Evolutionary conservation across 2,113 vertebrate genomes (phyloP).

Genomic region (Falcunculus frontatus): DNA sequence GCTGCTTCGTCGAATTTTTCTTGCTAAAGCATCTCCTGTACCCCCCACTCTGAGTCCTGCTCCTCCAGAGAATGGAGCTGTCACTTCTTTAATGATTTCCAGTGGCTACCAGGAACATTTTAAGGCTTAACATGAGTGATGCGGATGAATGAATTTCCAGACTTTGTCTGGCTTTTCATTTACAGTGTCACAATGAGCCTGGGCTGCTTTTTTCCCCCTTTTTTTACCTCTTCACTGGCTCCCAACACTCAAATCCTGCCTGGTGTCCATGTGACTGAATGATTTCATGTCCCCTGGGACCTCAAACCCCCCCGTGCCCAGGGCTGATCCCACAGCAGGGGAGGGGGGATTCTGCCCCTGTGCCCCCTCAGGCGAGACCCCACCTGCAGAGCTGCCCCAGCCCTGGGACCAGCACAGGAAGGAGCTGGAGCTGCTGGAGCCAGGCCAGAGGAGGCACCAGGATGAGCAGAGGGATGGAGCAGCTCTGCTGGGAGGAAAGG

Average conservation of each 20-base stretch:
- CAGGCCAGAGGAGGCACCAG: not conserved
- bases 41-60: not conserved
- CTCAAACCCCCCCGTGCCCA: rapidly evolving
- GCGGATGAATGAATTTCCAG: slow-evolving; percentile 24
- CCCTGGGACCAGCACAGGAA: not conserved
- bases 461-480: not conserved
- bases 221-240: not conserved
- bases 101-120: slow-evolving; percentile 11
- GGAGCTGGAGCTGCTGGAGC: not conserved
- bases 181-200: not conserved
- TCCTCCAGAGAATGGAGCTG: slow-evolving; percentile 13
- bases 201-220: not conserved
- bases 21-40: slow-evolving; percentile 3
- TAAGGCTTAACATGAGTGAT: slow-evolving; percentile 17
- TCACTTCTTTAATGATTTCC: slow-evolving; percentile 36
- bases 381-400: not conserved
- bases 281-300: not conserved
- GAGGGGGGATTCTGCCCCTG: not conserved
- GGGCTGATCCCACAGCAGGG: not conserved
- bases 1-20: slow-evolving; percentile 15
- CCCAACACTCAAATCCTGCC: not conserved
- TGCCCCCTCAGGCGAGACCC: not conserved
- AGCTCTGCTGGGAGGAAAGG: not conserved
- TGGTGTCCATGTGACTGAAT: not conserved
- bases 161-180: slow-evolving; percentile 22